Percentiles rank a stretch among this genome's conserved stretches.
Conservation (phyloP, 2,797 vertebrate genomes). For the Karalla daura region DNA sequence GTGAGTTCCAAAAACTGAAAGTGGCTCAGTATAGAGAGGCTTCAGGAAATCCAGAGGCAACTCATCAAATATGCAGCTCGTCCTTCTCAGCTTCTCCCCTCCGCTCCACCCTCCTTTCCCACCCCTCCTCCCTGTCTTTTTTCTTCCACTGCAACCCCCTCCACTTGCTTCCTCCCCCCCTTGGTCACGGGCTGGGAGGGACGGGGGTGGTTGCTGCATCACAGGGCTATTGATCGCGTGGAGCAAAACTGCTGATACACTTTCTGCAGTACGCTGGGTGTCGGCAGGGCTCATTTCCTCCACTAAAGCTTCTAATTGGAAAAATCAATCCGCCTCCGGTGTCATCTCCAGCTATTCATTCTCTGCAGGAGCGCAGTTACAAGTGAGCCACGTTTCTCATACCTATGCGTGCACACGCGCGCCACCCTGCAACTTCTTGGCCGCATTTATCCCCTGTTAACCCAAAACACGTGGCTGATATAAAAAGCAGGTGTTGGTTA, state of each 20-base stretch:
- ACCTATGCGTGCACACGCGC: neutral
- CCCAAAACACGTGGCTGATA: conserved; percentile 34
- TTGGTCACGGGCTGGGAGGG: conserved; percentile 18
- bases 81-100: conserved; percentile 38
- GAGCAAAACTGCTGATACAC: conserved; percentile 71
- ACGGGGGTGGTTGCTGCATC: conserved; percentile 33
- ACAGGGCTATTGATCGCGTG: conserved; percentile 61
- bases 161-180: conserved; percentile 56
- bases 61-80: conserved; percentile 66
- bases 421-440: conserved; percentile 13
- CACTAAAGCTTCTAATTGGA: conserved; percentile 52
- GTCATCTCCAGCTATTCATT: conserved; percentile 32
- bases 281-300: conserved; percentile 64
- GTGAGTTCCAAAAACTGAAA: neutral
- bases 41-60: conserved; percentile 46
- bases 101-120: conserved; percentile 25
- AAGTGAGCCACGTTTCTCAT: too few species aligned
- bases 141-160: conserved; percentile 61
- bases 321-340: conserved; percentile 48
- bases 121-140: conserved; percentile 41
- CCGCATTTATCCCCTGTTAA: conserved; percentile 42
- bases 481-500: conserved; percentile 66
- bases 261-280: conserved; percentile 51
- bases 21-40: conserved; percentile 12
- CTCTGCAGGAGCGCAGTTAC: conserved; percentile 3